A percentile compares a stretch with the other conserved stretches of the same genome.
phyloP scores from a whole-genome alignment of 2,888 invertebrate species.

The Apoda limacodes region DNA sequence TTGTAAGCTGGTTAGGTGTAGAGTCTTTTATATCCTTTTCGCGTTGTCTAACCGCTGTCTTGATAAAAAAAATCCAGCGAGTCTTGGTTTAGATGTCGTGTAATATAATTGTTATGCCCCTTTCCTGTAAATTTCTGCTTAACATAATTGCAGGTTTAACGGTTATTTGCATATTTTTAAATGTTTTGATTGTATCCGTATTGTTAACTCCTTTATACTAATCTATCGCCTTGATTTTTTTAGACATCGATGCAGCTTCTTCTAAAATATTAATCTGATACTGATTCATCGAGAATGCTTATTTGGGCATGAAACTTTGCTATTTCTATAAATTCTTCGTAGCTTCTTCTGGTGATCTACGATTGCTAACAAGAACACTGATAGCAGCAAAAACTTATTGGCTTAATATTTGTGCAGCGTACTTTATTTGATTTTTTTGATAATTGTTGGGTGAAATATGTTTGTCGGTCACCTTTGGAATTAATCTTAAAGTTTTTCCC shows the following conservation, averaged over 20 bases:
- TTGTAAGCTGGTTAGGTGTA: slow-evolving; percentile 13
- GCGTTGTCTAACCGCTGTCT: slow-evolving; percentile 6
- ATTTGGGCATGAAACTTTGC: background rate
- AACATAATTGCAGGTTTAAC: slow-evolving; percentile 14
- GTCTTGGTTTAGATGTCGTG: slow-evolving; percentile 15
- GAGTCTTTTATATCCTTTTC: slow-evolving; percentile 9
- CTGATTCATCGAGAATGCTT: background rate
- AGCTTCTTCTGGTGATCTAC: background rate
- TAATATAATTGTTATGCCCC: slow-evolving; percentile 12
- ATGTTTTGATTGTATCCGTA: slow-evolving; percentile 9
- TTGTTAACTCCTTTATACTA: slow-evolving; percentile 4
- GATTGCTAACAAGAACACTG: background rate
- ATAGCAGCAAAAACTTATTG: background rate
- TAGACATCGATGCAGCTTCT: slow-evolving; percentile 9
- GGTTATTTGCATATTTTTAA: slow-evolving; percentile 15
- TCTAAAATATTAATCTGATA: slow-evolving; percentile 6
- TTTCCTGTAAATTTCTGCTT: slow-evolving; percentile 11
- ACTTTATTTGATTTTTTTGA: background rate
- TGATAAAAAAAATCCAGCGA: slow-evolving; percentile 13
- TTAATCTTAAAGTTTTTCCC: slow-evolving; percentile 12
- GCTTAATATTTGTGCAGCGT: background rate
- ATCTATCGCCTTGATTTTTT: slow-evolving; percentile 5
- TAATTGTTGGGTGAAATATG: slow-evolving; percentile 20
- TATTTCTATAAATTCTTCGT: background rate
- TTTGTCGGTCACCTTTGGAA: slow-evolving; percentile 20